phyloP scores from a whole-genome alignment of 2,113 vertebrate genomes.

The Zosterops pallidus region DNA sequence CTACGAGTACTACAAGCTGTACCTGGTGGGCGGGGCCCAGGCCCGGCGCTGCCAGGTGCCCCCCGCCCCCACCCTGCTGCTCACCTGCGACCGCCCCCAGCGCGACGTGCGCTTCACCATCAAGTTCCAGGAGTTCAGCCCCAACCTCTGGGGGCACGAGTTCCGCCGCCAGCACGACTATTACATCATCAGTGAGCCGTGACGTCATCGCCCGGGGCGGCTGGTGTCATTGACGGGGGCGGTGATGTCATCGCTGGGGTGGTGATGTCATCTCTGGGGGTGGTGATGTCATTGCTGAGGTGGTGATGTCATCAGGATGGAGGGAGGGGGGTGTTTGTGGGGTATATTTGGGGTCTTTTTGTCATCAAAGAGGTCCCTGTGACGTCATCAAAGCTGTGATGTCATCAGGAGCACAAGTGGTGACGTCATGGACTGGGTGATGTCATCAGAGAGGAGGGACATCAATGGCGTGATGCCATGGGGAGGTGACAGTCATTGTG shows the following conservation, averaged over 20 bases:
- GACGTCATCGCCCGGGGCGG: not conserved
- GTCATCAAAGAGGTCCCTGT: too few relatives aligned
- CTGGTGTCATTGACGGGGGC: rapidly evolving
- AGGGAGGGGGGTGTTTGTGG: too few relatives aligned
- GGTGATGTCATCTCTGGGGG: too few relatives aligned
- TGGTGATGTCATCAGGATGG: not conserved
- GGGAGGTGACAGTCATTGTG: too few relatives aligned
- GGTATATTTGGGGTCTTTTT: too few relatives aligned
- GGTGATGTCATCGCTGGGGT: not conserved
- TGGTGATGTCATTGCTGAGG: too few relatives aligned
- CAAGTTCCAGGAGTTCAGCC: not conserved
- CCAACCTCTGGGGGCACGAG: not conserved
- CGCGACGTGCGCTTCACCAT: not conserved
- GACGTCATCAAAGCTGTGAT: not conserved
- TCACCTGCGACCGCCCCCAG: not conserved
- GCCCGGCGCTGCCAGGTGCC: not conserved
- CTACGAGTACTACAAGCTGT: not conserved
- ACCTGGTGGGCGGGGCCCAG: not conserved
- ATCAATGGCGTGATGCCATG: too few relatives aligned
- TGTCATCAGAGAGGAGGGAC: too few relatives aligned
- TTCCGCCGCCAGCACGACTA: not conserved
- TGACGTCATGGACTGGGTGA: not conserved
- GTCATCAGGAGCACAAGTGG: too few relatives aligned
- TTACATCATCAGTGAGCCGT: not conserved
- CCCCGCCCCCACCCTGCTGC: not conserved